Evolutionary conservation across 2,113 vertebrate species (phyloP), one percentile per base, ranked within the genome.

Genomic region (Apeltes quadracus): DNA sequence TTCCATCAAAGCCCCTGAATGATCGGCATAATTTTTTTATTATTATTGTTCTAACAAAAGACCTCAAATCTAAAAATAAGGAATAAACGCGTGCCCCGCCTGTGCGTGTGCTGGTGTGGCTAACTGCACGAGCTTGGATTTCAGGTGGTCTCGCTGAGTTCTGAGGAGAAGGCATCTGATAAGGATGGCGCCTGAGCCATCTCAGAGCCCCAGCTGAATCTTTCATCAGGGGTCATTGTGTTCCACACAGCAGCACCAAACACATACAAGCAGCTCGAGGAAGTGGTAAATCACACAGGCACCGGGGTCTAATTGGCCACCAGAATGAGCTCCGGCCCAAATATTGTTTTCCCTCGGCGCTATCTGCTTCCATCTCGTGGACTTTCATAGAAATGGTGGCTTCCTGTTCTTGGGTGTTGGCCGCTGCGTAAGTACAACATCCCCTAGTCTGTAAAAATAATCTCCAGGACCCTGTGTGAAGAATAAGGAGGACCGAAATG

Each of bases 401-500:
- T 98, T 99, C 96, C 96, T 96, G 94, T 95, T 94, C 92, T 41
- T 93, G 94, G 94, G 94, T 95, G 94, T 94, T 90, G 92, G 89
- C 90, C 41, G 0, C 81, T 74, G 67, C 80, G 53, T 79, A 89
- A 89, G 86, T 92, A 92, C 92, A 90, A 92, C 90, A 90, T 94
- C 91, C 93, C 90, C 83, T 93, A 92, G 94, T 89, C 94, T 95
- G 94, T 89, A 95, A 95, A 97, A 96, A 95, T 94, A 96, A 94
- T 95, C 91, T 94, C 87, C 89, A 86, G 90, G 77, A 81, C 92
- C 92, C 93, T 93, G 89, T 95, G 93, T 93, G 85, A 84, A 89
- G 82, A 89, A 85, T 79, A 74, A 75, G 79, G 79, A 72, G 82
- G 88, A 89, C 91, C 83, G 81, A 92, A 92, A 91, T 91, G 88